Evolutionary conservation across 2,113 vertebrate genomes (phyloP).

Genomic region (Centropus unirufus): DNA sequence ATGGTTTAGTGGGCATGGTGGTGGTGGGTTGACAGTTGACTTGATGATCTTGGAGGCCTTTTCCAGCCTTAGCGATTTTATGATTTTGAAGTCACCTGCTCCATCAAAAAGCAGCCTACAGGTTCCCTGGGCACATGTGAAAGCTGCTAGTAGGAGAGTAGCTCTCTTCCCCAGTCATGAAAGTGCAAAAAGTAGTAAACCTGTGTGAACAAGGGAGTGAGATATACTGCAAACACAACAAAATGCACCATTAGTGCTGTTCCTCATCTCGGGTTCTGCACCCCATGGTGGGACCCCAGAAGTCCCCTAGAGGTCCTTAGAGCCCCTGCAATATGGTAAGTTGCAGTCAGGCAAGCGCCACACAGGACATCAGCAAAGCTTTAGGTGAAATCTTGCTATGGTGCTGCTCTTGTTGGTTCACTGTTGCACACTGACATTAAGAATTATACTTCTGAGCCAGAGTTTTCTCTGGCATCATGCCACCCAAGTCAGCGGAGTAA

Average conservation of each 20-base stretch:
- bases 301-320: not conserved
- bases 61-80: too few relatives aligned
- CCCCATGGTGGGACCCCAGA: rapidly evolving
- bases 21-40: too few relatives aligned
- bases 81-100: not conserved
- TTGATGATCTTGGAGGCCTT: too few relatives aligned
- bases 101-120: not conserved
- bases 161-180: not conserved
- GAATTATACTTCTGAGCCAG: not conserved
- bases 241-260: rapidly evolving
- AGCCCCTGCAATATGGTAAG: not conserved
- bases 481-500: not conserved
- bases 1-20: too few relatives aligned
- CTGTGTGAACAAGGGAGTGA: rapidly evolving
- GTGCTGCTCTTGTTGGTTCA: not conserved
- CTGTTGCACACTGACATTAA: not conserved
- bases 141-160: not conserved
- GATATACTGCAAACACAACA: rapidly evolving
- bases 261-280: not conserved
- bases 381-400: rapidly evolving
- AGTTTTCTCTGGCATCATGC: rapidly evolving
- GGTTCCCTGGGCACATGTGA: not conserved
- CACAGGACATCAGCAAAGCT: rapidly evolving
- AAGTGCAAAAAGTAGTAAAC: rapidly evolving
- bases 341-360: not conserved